A percentile compares a stretch with the other conserved stretches of the same genome.
These are phyloP conservation scores for Cheirogaleus major DNA, from an alignment of 2,797 vertebrate genomes.

Conservation along the genomic window DNA sequence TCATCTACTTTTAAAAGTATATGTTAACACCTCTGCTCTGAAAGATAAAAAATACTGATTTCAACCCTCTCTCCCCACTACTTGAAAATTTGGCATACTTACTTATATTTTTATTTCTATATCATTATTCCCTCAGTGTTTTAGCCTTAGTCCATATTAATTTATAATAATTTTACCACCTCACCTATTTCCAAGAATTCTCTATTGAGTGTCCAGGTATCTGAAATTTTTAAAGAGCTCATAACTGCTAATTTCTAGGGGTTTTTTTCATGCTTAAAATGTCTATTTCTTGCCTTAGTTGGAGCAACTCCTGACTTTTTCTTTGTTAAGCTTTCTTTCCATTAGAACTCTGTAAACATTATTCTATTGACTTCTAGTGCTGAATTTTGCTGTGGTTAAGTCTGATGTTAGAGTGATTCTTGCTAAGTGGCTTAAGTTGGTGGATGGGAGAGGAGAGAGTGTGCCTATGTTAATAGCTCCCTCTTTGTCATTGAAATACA, in stretches of 20 bases:
- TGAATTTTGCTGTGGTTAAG: not conserved
- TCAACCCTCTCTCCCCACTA: not conserved
- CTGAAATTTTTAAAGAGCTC: not conserved
- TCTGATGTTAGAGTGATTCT: not conserved
- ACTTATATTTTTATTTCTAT: not conserved
- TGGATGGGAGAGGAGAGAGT: fast-evolving
- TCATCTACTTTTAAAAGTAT: not conserved
- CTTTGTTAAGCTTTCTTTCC: not conserved
- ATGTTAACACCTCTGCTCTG: not conserved
- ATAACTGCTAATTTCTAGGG: not conserved
- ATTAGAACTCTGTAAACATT: not conserved
- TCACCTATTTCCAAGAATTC: not conserved
- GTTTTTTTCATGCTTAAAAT: not conserved
- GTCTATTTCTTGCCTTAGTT: not conserved
- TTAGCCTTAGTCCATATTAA: not conserved
- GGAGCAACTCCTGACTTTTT: not conserved
- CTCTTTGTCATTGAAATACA: not conserved
- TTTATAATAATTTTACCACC: not conserved
- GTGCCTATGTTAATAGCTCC: not conserved
- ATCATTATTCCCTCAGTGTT: not conserved
- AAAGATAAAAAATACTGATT: not conserved
- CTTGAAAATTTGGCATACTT: not conserved
- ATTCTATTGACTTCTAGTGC: not conserved
- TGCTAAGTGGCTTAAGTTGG: not conserved
- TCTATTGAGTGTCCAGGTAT: not conserved